Base-by-base conservation (phyloP, 1,140 invertebrate species). In the Halesus radiatus region DNA sequence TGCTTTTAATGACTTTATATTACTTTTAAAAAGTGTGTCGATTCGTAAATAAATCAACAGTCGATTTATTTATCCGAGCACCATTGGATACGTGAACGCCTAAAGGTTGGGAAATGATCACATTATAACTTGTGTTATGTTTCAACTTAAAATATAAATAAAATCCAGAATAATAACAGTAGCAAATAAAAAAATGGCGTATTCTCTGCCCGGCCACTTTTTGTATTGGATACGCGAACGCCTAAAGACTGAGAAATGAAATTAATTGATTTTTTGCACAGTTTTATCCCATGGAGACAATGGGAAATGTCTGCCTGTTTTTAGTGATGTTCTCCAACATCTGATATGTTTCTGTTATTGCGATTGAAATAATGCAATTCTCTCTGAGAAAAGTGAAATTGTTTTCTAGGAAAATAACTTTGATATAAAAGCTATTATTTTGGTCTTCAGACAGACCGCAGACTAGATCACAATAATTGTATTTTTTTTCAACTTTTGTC, bases 341-440 rank as follows among this genome's bases (percentile, higher is more conserved):
- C 29, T 66, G 62, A 66, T 26, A n/a, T 6, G 56, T 22, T 60
- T 60, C 56, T 60, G 56, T 60, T 23, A 20, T 45, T 45, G 37
- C 37, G 18, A 60, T 22, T 20, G 22, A 58, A 58, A 60, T 60
- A 60, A n/a, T 7, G 37, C 23, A 22, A 60, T 29, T 29, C 56
- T 60, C 18, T 60, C 56, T 18, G 6, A 66, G 62, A 66, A 66
- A 66, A 66, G 62, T 66, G 62, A 66, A 66, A 66, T 66, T 29
- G 23, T 13, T 13, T 60, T 1, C 10, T 10, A 45, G 10, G 37
- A 45, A 10, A 45, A 45, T 29, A 29, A 29, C n/a, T n/a, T n/a
- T n/a, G n/a, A n/a, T n/a, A n/a, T n/a, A n/a, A n/a, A n/a, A n/a
- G 5, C 26, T 29, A 29, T 29, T 3, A 29, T 29, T 29, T 29